Base-by-base conservation (phyloP, 2,113 vertebrate species). In the Gallinago paraguaiae region DNA sequence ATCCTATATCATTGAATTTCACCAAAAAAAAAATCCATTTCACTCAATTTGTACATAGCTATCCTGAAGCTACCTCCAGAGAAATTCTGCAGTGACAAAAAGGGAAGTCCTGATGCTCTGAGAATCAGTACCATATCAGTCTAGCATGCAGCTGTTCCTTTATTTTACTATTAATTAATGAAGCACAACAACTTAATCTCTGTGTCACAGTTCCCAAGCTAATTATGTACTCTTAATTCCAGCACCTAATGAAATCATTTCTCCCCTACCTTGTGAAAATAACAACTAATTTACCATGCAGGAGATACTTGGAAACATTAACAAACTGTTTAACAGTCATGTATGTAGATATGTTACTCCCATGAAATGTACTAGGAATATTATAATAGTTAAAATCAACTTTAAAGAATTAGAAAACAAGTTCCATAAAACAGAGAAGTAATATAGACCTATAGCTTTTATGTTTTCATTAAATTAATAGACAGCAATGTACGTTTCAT, bases 111-210 rank as follows among this genome's bases (percentile, higher is more conserved):
- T 5, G 8, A 27, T 53, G 10, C 14, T 24, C 22, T 80, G 15
- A 83, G 19, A 30, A 75, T 35, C 15, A 76, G 33, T 35, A 63
- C 13, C 51, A 1, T 72, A 37, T 60, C 16, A 57, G 50, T 56
- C 33, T 31, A 37, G 35, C 35, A 43, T 50, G 31, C 37, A 74
- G 20, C 30, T 46, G 17, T 18, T 4, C 5, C 18, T 70, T 65
- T 50, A 75, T 95, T 93, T 94, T 83, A 72, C 17, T 83, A 60
- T 45, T 83, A 94, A 88, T 78, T 92, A 89, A 83, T 81, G 27
- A 82, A 92, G 24, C 51, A 85, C 56, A 80, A 46, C 75, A 83
- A 82, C 23, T 56, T 83, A 91, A 77, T 75, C 45, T 59, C 41
- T 80, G 23, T 86, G 37, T n/a, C 53, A 65, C 27, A 53, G 13